phyloP scores from a whole-genome alignment of 2,113 vertebrate species.

The Barnardius zonarius region DNA sequence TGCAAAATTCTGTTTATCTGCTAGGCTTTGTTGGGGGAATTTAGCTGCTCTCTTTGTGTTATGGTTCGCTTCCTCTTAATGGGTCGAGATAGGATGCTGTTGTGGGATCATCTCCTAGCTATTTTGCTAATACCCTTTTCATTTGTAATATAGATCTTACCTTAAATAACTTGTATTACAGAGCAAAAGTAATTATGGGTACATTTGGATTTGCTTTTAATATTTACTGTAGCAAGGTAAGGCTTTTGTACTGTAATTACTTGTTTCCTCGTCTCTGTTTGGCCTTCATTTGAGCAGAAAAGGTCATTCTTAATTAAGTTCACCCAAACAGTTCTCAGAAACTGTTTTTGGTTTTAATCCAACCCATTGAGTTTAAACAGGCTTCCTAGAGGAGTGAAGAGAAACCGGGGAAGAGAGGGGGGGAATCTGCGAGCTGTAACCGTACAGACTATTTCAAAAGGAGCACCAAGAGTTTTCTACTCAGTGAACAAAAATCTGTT shows the following conservation, averaged over 20 bases:
- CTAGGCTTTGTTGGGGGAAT: background rate
- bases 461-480: constrained; percentile 49
- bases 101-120: background rate
- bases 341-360: background rate
- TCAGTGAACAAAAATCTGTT: constrained; percentile 16
- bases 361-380: background rate
- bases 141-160: background rate
- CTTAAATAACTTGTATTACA: background rate
- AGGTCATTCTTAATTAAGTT: constrained; percentile 33
- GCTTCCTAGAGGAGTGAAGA: background rate
- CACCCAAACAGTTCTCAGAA: background rate
- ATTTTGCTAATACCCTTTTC: background rate
- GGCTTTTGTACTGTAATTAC: background rate
- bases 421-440: constrained; percentile 5
- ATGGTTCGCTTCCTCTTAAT: background rate
- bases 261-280: background rate
- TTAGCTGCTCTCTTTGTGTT: background rate
- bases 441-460: constrained; percentile 48
- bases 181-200: background rate
- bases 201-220: background rate
- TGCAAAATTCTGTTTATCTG: background rate
- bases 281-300: background rate
- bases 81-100: background rate
- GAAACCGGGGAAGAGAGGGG: background rate
- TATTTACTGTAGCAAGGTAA: constrained; percentile 5